phyloP scores from a whole-genome alignment of 2,888 invertebrate species.

The Drosophila anomelani region DNA sequence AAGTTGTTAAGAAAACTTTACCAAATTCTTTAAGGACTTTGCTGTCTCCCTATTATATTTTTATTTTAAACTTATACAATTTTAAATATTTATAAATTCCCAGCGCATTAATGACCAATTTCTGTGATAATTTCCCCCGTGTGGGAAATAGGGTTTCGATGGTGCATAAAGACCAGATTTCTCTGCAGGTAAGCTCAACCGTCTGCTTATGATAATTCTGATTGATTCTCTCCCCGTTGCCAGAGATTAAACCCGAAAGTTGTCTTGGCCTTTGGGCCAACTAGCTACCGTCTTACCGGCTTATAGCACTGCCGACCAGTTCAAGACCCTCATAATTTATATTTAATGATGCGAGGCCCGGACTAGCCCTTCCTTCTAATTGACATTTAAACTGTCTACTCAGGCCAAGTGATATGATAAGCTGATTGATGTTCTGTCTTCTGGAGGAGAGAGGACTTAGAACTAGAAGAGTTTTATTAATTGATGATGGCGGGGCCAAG shows the following conservation, averaged over 20 bases:
- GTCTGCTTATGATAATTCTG: constrained; percentile 40
- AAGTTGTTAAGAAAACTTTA: too few species aligned
- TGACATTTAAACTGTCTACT: constrained; percentile 76
- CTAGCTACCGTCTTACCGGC: constrained; percentile 62
- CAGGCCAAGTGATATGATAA: constrained; percentile 62
- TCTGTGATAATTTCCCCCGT: background rate
- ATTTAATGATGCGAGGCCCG: constrained; percentile 66
- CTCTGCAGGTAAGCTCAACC: constrained; percentile 4
- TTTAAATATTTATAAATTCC: background rate
- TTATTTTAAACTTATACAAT: too few species aligned
- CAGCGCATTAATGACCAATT: background rate
- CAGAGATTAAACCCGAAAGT: constrained; percentile 23
- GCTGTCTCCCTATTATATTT: too few species aligned
- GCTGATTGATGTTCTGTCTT: constrained; percentile 67
- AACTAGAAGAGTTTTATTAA: constrained; percentile 62
- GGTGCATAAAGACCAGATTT: constrained; percentile 6
- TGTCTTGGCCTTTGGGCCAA: constrained; percentile 32
- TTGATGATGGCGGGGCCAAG: constrained; percentile 59
- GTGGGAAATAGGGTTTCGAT: constrained; percentile 1
- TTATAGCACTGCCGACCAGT: constrained; percentile 25
- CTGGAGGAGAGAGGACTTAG: constrained; percentile 35
- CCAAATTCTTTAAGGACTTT: background rate
- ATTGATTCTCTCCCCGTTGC: constrained; percentile 31
- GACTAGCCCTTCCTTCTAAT: constrained; percentile 60
- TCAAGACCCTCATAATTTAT: constrained; percentile 72